phyloP scores from a whole-genome alignment of 2,888 invertebrate genomes.

The Agrotis clavis region DNA sequence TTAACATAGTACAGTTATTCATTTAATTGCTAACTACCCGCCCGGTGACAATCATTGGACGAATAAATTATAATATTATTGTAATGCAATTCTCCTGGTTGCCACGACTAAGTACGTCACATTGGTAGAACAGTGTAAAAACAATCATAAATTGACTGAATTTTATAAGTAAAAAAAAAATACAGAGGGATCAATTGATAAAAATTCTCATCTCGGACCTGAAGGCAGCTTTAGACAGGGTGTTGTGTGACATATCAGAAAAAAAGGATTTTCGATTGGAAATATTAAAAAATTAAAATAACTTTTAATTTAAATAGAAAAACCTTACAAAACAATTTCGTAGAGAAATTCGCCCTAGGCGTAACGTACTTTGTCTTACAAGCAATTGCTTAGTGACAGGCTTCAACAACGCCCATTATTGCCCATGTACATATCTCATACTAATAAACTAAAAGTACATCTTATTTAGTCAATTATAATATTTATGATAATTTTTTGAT shows the following conservation, averaged over 20 bases:
- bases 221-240: conserved; percentile 84
- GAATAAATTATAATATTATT: conserved; percentile 29
- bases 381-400: conserved; percentile 37
- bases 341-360: conserved; percentile 53
- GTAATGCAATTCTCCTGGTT: conserved; percentile 55
- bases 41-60: conserved; percentile 17
- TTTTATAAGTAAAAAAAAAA: conserved; percentile 66
- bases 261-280: conserved; percentile 70
- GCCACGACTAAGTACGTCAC: conserved; percentile 56
- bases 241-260: conserved; percentile 86
- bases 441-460: conserved; percentile 64
- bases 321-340: conserved; percentile 20
- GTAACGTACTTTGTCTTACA: conserved; percentile 39
- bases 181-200: conserved; percentile 79
- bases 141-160: conserved; percentile 77
- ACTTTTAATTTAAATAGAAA: conserved; percentile 26
- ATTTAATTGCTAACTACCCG: conserved; percentile 14
- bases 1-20: conserved; percentile 38
- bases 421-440: conserved; percentile 70
- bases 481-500: conserved; percentile 42
- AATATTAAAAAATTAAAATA: conserved; percentile 53
- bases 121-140: conserved; percentile 57
- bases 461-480: conserved; percentile 60
- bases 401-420: conserved; percentile 60
- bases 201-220: conserved; percentile 78